Evolutionary conservation across 2,888 invertebrate genomes (phyloP).

Genomic region (Melanostoma scalare): DNA sequence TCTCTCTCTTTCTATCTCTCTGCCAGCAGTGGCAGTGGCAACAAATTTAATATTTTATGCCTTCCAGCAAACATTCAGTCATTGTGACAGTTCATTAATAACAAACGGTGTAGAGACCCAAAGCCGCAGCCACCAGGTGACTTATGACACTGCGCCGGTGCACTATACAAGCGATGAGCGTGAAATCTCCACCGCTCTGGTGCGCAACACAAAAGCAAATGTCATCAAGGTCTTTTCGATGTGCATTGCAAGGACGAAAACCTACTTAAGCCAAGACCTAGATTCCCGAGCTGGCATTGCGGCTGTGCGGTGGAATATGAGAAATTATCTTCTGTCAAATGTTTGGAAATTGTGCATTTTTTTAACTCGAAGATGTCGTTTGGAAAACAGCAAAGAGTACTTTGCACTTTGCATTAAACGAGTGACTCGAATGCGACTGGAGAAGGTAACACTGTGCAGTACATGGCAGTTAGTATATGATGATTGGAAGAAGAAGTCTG

Average conservation of each 20-base stretch:
- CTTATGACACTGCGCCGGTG: constrained; percentile 67
- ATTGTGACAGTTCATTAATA: constrained; percentile 71
- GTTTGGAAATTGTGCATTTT: constrained; percentile 49
- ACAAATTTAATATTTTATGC: constrained; percentile 60
- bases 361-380: constrained; percentile 40
- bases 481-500: too few species aligned
- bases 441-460: constrained; percentile 3
- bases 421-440: constrained; percentile 10
- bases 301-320: constrained; percentile 50
- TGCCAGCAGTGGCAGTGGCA: constrained; percentile 49
- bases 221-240: constrained; percentile 70
- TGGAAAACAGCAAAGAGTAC: constrained; percentile 61
- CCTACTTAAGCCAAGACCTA: constrained; percentile 52
- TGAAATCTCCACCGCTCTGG: background rate
- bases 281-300: constrained; percentile 38
- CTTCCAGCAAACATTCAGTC: constrained; percentile 70
- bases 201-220: constrained; percentile 41
- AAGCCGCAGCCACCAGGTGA: constrained; percentile 51
- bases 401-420: constrained; percentile 47
- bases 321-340: constrained; percentile 56
- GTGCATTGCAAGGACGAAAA: constrained; percentile 67
- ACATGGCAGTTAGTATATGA: background rate
- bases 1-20: background rate
- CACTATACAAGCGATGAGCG: constrained; percentile 31
- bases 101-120: constrained; percentile 32